These are phyloP conservation scores for Diogma glabrata DNA, from an alignment of 2,888 invertebrate species.

Conservation along the genomic window DNA sequence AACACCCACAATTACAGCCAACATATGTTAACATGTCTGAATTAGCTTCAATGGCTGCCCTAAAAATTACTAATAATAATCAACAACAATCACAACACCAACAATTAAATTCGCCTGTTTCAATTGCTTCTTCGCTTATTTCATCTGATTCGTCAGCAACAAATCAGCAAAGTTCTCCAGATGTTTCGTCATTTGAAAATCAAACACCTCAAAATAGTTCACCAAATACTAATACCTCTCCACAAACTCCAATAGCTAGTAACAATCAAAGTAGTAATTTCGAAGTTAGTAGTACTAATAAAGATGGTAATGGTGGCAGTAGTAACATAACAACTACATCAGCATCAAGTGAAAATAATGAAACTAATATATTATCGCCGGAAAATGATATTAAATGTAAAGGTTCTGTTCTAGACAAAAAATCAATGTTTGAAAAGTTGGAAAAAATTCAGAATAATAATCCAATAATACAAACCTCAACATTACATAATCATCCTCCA, in stretches of 20 bases:
- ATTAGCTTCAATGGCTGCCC: constrained; percentile 68
- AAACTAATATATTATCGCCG: constrained; percentile 16
- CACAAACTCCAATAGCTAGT: constrained; percentile 26
- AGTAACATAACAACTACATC: not conserved
- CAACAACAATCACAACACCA: constrained; percentile 34
- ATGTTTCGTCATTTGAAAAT: constrained; percentile 22
- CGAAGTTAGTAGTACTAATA: constrained; percentile 11
- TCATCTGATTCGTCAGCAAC: constrained; percentile 27
- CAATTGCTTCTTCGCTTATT: constrained; percentile 27
- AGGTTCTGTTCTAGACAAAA: constrained; percentile 36
- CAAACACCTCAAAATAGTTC: constrained; percentile 33
- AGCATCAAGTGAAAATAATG: constrained; percentile 1
- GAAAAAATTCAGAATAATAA: constrained; percentile 27
- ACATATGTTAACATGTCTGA: constrained; percentile 90
- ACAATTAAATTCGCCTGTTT: constrained; percentile 17
- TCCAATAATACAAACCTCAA: constrained; percentile 12
- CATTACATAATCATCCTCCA: constrained; percentile 16
- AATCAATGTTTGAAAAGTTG: constrained; percentile 34
- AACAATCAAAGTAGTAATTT: constrained; percentile 17
- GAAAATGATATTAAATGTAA: constrained; percentile 32
- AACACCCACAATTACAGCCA: constrained; percentile 43
- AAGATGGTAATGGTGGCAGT: not conserved
- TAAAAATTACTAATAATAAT: constrained; percentile 49
- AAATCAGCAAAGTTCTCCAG: constrained; percentile 19
- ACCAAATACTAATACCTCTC: constrained; percentile 34